Conservation (phyloP, 1,140 invertebrate species). For the Micrasema longulum region DNA sequence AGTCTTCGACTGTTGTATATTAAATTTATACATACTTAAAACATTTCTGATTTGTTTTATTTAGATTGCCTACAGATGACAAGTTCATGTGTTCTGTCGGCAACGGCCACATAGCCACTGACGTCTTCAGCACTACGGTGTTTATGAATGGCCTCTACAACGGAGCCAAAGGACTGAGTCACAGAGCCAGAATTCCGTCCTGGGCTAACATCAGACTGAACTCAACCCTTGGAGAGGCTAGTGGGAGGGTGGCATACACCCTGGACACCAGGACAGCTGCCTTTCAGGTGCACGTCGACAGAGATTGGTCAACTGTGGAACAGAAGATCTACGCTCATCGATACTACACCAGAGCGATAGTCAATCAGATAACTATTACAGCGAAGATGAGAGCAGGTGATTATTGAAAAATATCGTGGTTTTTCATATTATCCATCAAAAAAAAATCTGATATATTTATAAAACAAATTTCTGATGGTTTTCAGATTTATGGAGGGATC, state of each 20-base stretch:
- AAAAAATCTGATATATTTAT: neutral
- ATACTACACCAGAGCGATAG: slow-evolving; percentile 68
- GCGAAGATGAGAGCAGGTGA: slow-evolving; percentile 6
- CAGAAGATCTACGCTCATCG: slow-evolving; percentile 70
- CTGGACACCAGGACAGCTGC: slow-evolving; percentile 62
- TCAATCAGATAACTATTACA: slow-evolving; percentile 67
- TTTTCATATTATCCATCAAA: neutral
- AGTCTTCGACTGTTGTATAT: too few species aligned
- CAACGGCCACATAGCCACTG: slow-evolving; percentile 70
- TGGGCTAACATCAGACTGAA: slow-evolving; percentile 68
- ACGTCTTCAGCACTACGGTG: slow-evolving; percentile 69
- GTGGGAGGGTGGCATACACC: slow-evolving; percentile 57
- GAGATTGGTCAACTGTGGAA: slow-evolving; percentile 61
- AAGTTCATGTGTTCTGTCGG: slow-evolving; percentile 70
- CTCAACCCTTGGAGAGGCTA: slow-evolving; percentile 58
- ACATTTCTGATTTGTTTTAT: too few species aligned
- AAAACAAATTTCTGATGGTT: too few species aligned
- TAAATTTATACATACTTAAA: too few species aligned
- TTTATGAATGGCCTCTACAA: slow-evolving; percentile 72
- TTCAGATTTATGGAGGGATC: slow-evolving; percentile 30
- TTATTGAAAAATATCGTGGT: too few species aligned
- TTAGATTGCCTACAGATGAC: slow-evolving; percentile 66
- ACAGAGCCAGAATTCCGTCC: slow-evolving; percentile 69
- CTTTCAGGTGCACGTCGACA: slow-evolving; percentile 61
- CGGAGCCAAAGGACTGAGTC: slow-evolving; percentile 66